Percentiles rank a stretch among this genome's conserved stretches.
Evolutionary conservation across 2,113 vertebrate genomes (phyloP).

Genomic region (Dunckerocampus dactyliophorus): DNA sequence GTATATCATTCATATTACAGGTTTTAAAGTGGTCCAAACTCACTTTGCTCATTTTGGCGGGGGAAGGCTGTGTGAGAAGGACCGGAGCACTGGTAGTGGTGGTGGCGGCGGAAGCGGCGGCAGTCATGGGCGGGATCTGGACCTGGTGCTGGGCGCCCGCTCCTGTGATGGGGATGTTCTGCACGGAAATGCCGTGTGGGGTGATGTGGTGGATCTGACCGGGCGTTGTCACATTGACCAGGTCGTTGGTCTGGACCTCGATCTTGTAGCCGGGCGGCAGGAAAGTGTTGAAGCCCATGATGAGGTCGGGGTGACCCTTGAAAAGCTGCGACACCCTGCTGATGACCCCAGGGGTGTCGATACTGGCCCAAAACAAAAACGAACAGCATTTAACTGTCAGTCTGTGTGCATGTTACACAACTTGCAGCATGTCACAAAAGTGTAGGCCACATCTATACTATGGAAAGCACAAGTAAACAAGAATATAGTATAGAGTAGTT

Average conservation of each 20-base stretch:
- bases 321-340: conserved; percentile 97
- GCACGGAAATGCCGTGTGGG: conserved; percentile 90
- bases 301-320: conserved; percentile 97
- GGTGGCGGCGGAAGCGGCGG: conserved; percentile 2
- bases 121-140: conserved; percentile 32
- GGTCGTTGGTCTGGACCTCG: conserved; percentile 94
- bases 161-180: conserved; percentile 71
- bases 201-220: conserved; percentile 98
- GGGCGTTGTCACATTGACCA: conserved; percentile 95
- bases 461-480: too few relatives aligned
- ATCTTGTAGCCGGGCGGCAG: conserved; percentile 98
- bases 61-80: conserved; percentile 80
- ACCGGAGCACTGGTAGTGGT: conserved; percentile 75
- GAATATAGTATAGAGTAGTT: too few relatives aligned
- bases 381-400: too few relatives aligned
- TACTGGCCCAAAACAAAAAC: conserved; percentile 68
- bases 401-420: too few relatives aligned
- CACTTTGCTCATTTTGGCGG: conserved; percentile 93
- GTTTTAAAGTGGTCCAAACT: conserved; percentile 8
- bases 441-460: too few relatives aligned
- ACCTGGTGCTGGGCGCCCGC: conserved; percentile 47
- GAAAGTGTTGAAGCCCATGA: conserved; percentile 99
- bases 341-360: conserved; percentile 97
- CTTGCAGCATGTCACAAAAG: too few relatives aligned
- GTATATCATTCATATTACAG: too few relatives aligned